Percentiles rank a stretch among this genome's conserved stretches.
phyloP scores from a whole-genome alignment of 2,888 invertebrate species.

The Hyposoter dolosus region DNA sequence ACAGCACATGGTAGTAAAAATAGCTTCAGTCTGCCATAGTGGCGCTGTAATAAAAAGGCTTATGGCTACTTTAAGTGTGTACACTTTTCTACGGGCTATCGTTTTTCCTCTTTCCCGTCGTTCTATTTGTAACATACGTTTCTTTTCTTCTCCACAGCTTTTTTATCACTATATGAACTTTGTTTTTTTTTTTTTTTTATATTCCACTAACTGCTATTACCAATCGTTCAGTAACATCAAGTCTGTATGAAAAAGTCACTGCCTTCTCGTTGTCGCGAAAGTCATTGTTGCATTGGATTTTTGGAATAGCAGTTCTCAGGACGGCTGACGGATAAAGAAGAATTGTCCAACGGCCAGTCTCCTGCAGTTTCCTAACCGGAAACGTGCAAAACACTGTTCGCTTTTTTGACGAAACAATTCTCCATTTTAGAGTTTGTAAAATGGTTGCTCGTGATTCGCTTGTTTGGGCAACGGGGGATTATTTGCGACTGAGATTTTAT shows the following conservation, averaged over 20 bases:
- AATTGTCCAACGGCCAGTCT: background rate
- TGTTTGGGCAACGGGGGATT: background rate
- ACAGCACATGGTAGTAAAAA: slow-evolving; percentile 16
- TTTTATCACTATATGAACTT: slow-evolving; percentile 7
- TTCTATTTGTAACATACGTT: slow-evolving; percentile 1
- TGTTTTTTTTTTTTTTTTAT: background rate
- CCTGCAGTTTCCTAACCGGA: background rate
- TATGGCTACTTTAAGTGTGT: slow-evolving; percentile 21
- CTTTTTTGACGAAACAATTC: background rate
- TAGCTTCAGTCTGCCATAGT: slow-evolving; percentile 1
- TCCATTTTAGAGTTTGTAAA: background rate
- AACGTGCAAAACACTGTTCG: background rate
- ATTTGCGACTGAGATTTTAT: background rate
- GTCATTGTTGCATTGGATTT: background rate
- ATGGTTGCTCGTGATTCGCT: background rate
- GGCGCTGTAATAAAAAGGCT: slow-evolving; percentile 36
- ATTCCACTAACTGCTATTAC: background rate
- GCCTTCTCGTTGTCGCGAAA: background rate
- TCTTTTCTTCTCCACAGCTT: slow-evolving; percentile 10
- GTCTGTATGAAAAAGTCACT: background rate
- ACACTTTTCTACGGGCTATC: slow-evolving; percentile 6
- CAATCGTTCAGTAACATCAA: slow-evolving; percentile 7
- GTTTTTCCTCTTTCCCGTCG: slow-evolving; percentile 26
- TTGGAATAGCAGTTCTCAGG: background rate
- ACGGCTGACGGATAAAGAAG: background rate